Evolutionary conservation across 2,113 vertebrate genomes (phyloP).

Genomic region (Polypterus bichir): DNA sequence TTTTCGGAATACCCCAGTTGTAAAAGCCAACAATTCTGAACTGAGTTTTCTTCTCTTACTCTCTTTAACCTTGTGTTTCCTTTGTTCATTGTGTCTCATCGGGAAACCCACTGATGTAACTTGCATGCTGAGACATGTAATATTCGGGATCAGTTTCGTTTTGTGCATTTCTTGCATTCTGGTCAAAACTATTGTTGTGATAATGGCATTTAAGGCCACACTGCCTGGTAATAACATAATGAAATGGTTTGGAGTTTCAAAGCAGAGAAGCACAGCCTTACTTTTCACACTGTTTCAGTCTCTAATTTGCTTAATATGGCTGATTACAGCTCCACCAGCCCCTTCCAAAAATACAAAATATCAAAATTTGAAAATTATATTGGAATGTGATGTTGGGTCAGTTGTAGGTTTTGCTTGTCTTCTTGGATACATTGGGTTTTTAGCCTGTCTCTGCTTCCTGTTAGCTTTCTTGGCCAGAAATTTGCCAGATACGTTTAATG

Average conservation of each 20-base stretch:
- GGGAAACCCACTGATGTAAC: conserved; percentile 26
- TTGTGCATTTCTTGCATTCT: conserved; percentile 34
- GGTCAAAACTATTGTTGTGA: conserved; percentile 38
- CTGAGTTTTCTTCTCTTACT: conserved; percentile 33
- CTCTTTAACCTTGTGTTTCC: conserved; percentile 31
- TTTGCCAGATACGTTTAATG: conserved; percentile 14
- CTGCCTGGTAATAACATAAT: conserved; percentile 26
- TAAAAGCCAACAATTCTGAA: conserved; percentile 36
- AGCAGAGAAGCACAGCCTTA: conserved; percentile 30
- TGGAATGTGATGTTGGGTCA: conserved; percentile 2
- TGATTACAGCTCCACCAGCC: background rate
- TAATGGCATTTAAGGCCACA: conserved; percentile 31
- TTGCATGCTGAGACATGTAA: conserved; percentile 30
- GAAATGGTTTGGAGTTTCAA: conserved; percentile 31
- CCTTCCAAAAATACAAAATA: background rate
- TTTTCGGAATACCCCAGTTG: conserved; percentile 30
- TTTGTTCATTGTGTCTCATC: conserved; percentile 30
- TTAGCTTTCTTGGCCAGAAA: conserved; percentile 8
- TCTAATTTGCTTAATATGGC: background rate
- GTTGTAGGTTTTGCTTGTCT: background rate
- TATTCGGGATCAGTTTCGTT: conserved; percentile 33
- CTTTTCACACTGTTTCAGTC: conserved; percentile 23
- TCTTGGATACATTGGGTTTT: background rate
- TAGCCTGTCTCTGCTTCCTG: conserved; percentile 2
- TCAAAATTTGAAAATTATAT: background rate